Evolutionary conservation across 2,888 invertebrate genomes (phyloP), one percentile per base, ranked within the genome.

Genomic region (Xestobium rufovillosum): DNA sequence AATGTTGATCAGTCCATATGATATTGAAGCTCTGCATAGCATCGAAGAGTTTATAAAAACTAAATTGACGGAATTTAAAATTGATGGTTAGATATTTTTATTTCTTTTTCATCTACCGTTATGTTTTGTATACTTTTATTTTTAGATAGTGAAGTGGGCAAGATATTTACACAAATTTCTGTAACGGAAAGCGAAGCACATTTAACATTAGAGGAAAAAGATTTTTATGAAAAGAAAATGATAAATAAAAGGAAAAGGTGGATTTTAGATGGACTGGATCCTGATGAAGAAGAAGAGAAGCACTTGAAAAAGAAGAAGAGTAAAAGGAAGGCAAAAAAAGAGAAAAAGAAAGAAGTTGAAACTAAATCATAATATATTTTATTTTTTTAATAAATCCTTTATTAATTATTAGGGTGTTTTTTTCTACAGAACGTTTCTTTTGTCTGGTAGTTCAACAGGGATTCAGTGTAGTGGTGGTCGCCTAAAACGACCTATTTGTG

Each of bases 141-240:
- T 61, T n/a, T 59, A 85, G 92, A 92, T 56, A 80, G 80, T 50
- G 85, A 91, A 69, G 88, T 94, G 1, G 79, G 86, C 28, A 83
- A 84, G 42, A 91, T 96, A 52, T 83, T 92, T 51, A 86, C 90
- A 26, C 90, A 97, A 63, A 88, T 98, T 26, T 84, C 89, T 44
- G 89, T 96, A 15, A 83, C 92, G 0, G 83, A 88, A 45, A 77
- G 95, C 40, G 92, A 96, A 62, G 91, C 94, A 3, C 89, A 94
- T 63, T 87, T 97, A 28, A 80, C 80, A 60, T 63, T 96, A 34
- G 94, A 95, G 56, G 88, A 92, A 60, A 80, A 79, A 38, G 86
- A 92, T 65, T 95, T 95, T 59, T 91, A 88, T 59, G 89, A 92
- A 61, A 76, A 83, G 48, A 83, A 80, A 56, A 74, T 80, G 54